Evolutionary conservation across 1,140 invertebrate species (phyloP).

Genomic region (Epicauta chinensis): DNA sequence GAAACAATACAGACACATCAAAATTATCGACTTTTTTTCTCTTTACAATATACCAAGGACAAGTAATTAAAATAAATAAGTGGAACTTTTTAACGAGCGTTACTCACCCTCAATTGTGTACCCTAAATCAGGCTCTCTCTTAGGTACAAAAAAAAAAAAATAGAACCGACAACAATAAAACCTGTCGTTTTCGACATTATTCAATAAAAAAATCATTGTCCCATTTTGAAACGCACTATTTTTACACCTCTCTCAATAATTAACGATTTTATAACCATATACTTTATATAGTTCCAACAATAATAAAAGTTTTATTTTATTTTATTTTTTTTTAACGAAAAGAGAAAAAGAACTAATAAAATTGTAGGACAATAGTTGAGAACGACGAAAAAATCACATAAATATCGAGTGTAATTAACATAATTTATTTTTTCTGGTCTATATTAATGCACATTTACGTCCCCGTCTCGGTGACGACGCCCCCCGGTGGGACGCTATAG

Average conservation of each 20-base stretch:
- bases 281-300: too few relatives aligned
- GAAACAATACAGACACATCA: neutral
- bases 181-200: conserved; percentile 3
- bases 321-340: too few relatives aligned
- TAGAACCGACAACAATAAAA: conserved; percentile 2
- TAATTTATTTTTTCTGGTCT: conserved; percentile 36
- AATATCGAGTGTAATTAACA: conserved; percentile 25
- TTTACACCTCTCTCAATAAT: conserved; percentile 13
- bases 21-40: neutral
- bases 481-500: conserved; percentile 39
- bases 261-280: conserved; percentile 13
- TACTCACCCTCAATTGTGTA: neutral
- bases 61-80: neutral
- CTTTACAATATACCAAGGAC: conserved; percentile 1
- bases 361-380: too few relatives aligned
- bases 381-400: conserved; percentile 14
- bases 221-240: conserved; percentile 4
- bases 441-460: conserved; percentile 40
- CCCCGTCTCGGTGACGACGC: conserved; percentile 25
- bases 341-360: too few relatives aligned
- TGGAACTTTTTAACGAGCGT: too few relatives aligned
- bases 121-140: conserved; percentile 1
- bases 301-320: too few relatives aligned
- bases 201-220: conserved; percentile 5
- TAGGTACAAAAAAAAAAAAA: neutral